These are phyloP conservation scores for Cydia splendana DNA, from an alignment of 1,140 invertebrate genomes.

Conservation along the genomic window DNA sequence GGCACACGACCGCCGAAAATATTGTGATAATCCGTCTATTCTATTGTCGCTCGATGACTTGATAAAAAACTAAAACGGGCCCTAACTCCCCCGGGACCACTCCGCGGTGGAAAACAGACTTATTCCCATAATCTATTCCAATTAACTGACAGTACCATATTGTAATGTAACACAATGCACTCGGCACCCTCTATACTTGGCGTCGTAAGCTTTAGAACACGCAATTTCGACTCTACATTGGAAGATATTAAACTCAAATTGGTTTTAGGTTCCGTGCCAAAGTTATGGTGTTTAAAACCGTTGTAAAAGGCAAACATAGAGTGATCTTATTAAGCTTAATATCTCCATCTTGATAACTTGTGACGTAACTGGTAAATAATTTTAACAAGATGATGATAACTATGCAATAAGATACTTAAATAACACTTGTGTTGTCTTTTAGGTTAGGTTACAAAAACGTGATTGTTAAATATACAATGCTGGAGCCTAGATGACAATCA, in stretches of 20 bases:
- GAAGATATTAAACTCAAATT: slow-evolving; percentile 33
- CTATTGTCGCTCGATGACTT: slow-evolving; percentile 75
- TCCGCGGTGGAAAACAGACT: slow-evolving; percentile 54
- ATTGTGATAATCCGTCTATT: slow-evolving; percentile 73
- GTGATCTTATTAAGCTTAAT: slow-evolving; percentile 5
- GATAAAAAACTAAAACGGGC: slow-evolving; percentile 73
- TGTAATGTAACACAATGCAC: slow-evolving; percentile 78
- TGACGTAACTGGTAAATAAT: slow-evolving; percentile 5
- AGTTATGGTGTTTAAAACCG: neutral
- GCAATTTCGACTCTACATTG: slow-evolving; percentile 36
- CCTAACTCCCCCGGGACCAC: slow-evolving; percentile 63
- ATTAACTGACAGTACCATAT: slow-evolving; percentile 79
- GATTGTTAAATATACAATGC: no score
- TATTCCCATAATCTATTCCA: slow-evolving; percentile 80
- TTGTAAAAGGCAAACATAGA: neutral
- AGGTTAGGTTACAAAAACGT: no score
- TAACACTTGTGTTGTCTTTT: neutral
- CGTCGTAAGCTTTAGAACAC: neutral
- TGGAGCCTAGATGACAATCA: no score
- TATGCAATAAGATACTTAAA: neutral
- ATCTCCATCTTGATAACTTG: neutral
- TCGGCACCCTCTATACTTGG: slow-evolving; percentile 54
- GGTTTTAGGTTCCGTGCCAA: neutral
- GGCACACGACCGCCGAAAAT: slow-evolving; percentile 69
- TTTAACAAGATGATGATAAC: neutral